Evolutionary conservation across 2,888 invertebrate genomes (phyloP).

Genomic region (Macaria notata): DNA sequence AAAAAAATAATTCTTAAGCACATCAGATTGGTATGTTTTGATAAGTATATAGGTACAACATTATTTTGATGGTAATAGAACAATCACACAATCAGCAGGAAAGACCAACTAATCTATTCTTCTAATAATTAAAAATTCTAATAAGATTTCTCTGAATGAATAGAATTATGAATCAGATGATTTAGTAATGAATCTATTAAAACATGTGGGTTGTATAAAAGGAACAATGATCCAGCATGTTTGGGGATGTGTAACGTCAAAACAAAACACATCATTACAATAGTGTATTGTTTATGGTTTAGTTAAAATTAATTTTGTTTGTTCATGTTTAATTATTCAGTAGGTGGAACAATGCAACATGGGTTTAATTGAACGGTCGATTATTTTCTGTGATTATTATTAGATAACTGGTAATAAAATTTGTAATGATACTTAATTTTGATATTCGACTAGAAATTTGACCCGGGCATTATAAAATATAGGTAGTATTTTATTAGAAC

Average conservation of each 20-base stretch:
- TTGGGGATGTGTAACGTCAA: conserved; percentile 54
- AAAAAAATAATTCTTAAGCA: no score
- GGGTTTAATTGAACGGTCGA: conserved; percentile 18
- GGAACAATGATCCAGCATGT: conserved; percentile 62
- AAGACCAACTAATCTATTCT: no score
- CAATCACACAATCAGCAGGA: no score
- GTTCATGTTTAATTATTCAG: conserved; percentile 49
- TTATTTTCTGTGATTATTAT: neutral
- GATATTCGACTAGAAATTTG: no score
- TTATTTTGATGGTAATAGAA: no score
- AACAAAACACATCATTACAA: conserved; percentile 74
- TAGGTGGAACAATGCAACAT: conserved; percentile 41
- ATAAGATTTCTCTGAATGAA: neutral
- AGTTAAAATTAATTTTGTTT: conserved; percentile 53
- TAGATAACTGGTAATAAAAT: no score
- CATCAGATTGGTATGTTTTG: no score
- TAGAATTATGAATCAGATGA: conserved; percentile 33
- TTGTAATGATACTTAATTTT: no score
- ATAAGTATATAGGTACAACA: no score
- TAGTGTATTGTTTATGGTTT: conserved; percentile 70
- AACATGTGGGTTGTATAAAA: conserved; percentile 71
- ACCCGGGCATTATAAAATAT: no score
- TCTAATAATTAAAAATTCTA: neutral
- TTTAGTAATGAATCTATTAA: conserved; percentile 40
- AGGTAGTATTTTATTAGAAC: no score